Base-by-base conservation (phyloP, 2,113 vertebrate species). In the Carassius carassius region DNA sequence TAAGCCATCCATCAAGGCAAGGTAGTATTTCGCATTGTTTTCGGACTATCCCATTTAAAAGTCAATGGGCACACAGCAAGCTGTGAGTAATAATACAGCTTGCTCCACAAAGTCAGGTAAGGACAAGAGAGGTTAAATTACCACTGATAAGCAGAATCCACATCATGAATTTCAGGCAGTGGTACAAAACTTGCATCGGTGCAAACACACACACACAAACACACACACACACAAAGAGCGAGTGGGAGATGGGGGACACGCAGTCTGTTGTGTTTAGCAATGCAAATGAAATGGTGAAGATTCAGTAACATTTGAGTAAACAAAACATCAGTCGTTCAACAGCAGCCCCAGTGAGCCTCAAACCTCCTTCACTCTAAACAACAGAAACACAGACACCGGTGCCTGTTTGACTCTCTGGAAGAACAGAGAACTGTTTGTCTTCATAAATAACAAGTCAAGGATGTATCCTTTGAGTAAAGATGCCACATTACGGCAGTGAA, bases 401-500 rank as follows among this genome's bases (percentile, higher is more conserved):
- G 37, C 35, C n/a, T 32, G 62, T 32, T 67, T 67, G 44, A 51
- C 78, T 67, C 41, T 44, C 7, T 44, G 41, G 17, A 81, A 54
- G 47, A 82, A 70, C 11, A 67, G 44, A 81, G 25, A 54, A 41
- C 49, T 19, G 35, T 81, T 81, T 83, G 78, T 85, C 62, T 77
- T 67, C 85, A 86, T 81, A 63, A 88, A 88, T 78, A 84, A 86
- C 83, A 84, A 84, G 29, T 78, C 77, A 70, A 23, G 25, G 16
- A 49, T 62, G 56, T 56, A 70, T 81, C 65, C 82, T 56, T 32
- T 2, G 81, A 70, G 83, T 37, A 21, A 29, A 72, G 32, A 70
- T 58, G n/a, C 49, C 44, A 73, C 76, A 78, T 63, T 83, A 85
- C 83, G n/a, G 62, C 49, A 60, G n/a, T 84, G 72, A 74, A 76